Conservation (phyloP, 2,797 vertebrate species). For the Pelodytes ibericus region DNA sequence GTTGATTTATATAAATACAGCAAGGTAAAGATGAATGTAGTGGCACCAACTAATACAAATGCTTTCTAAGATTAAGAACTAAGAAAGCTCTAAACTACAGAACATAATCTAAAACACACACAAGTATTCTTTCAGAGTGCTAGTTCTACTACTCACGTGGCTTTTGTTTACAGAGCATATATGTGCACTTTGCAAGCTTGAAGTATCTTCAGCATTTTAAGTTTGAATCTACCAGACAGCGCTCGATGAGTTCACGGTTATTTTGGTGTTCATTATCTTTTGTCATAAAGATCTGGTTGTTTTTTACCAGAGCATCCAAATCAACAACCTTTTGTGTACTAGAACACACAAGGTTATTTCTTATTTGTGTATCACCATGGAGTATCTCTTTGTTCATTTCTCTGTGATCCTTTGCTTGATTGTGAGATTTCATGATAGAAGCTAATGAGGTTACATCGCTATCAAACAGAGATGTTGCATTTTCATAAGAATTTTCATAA, state of each 20-base stretch:
- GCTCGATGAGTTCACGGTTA: neutral
- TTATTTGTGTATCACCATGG: neutral
- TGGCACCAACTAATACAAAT: no score
- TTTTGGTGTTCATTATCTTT: neutral
- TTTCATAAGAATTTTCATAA: conserved; percentile 59
- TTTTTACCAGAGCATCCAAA: neutral
- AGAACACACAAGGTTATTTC: neutral
- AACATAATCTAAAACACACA: no score
- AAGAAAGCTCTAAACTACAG: no score
- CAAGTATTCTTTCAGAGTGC: no score
- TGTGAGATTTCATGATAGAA: neutral
- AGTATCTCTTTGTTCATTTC: neutral
- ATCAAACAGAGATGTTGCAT: conserved; percentile 5
- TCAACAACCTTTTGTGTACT: neutral
- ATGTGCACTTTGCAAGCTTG: neutral
- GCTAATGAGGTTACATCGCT: conserved; percentile 3
- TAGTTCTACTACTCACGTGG: conserved; percentile 26
- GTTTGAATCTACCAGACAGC: conserved; percentile 15
- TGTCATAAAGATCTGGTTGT: neutral
- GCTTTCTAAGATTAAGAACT: no score
- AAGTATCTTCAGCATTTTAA: neutral
- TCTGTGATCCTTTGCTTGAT: neutral
- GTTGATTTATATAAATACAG: no score
- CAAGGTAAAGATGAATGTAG: no score
- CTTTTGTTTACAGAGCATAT: neutral